Conservation (phyloP, 1,140 invertebrate genomes). For the Agraylea sexmaculata region DNA sequence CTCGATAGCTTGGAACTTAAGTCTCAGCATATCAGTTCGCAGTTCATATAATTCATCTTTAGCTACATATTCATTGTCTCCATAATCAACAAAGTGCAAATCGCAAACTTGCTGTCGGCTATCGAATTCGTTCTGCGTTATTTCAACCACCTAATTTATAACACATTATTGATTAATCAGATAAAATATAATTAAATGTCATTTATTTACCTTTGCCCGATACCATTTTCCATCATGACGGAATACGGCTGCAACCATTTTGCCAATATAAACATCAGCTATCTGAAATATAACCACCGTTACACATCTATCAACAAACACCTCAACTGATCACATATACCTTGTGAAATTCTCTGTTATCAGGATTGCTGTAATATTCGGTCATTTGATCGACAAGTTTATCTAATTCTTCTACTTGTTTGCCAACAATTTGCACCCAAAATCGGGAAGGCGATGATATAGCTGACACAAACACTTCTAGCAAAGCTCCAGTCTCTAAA, state of each 20-base stretch:
- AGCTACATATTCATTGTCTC: constrained; percentile 53
- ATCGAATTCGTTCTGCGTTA: constrained; percentile 46
- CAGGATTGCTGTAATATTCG: constrained; percentile 53
- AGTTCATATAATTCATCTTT: constrained; percentile 53
- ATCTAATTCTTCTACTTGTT: constrained; percentile 57
- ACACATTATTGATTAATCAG: neutral
- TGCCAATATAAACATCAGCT: constrained; percentile 47
- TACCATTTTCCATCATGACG: constrained; percentile 66
- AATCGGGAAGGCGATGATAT: constrained; percentile 66
- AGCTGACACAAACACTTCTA: constrained; percentile 74
- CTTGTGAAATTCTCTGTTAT: constrained; percentile 47
- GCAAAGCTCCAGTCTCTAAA: constrained; percentile 41
- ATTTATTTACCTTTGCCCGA: constrained; percentile 33
- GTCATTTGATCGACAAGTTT: constrained; percentile 66
- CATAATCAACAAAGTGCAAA: constrained; percentile 72
- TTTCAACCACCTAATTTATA: constrained; percentile 44
- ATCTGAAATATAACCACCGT: constrained; percentile 22
- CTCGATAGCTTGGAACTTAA: constrained; percentile 62
- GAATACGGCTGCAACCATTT: constrained; percentile 69
- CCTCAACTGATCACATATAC: constrained; percentile 24
- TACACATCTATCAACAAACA: constrained; percentile 1
- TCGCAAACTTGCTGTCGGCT: constrained; percentile 43
- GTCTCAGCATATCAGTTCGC: constrained; percentile 56
- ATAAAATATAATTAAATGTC: too few relatives aligned
- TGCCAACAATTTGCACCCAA: constrained; percentile 70